Evolutionary conservation across 2,113 vertebrate species (phyloP).

Genomic region (Scomber scombrus): DNA sequence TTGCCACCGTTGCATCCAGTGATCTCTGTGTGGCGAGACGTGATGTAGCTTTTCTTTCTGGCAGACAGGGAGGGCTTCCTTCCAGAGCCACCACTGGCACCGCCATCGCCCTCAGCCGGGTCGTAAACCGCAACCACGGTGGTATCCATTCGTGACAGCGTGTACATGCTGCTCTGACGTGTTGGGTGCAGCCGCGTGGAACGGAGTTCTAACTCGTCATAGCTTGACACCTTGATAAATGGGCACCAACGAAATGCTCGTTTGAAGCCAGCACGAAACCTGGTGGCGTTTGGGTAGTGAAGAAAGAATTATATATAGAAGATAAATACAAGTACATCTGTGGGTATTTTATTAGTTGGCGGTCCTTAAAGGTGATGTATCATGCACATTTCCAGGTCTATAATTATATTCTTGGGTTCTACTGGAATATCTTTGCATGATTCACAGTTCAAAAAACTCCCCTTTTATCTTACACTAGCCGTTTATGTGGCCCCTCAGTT

Average conservation of each 20-base stretch:
- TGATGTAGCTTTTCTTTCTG: conserved; percentile 82
- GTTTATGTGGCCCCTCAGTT: too few relatives aligned
- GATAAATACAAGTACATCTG: not conserved
- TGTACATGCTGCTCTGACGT: conserved; percentile 93
- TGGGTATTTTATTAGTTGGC: not conserved
- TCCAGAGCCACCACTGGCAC: conserved; percentile 75
- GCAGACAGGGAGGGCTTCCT: conserved; percentile 38
- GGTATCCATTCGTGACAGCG: conserved; percentile 93
- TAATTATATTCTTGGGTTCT: not conserved
- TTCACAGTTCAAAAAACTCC: too few relatives aligned
- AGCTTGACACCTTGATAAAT: conserved; percentile 92
- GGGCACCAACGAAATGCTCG: conserved; percentile 95
- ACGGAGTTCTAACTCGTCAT: conserved; percentile 92
- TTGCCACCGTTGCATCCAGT: conserved; percentile 74
- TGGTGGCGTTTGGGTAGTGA: conserved; percentile 52
- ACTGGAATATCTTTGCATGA: too few relatives aligned
- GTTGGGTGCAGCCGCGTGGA: conserved; percentile 88
- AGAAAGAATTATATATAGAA: conserved; percentile 16
- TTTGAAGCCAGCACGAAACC: conserved; percentile 97
- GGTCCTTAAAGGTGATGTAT: not conserved
- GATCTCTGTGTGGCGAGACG: conserved; percentile 74
- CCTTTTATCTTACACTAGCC: too few relatives aligned
- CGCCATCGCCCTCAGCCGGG: conserved; percentile 74
- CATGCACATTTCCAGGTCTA: not conserved
- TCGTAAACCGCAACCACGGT: conserved; percentile 87